phyloP scores from a whole-genome alignment of 2,888 invertebrate genomes.

The Pantelozetes paolii region DNA sequence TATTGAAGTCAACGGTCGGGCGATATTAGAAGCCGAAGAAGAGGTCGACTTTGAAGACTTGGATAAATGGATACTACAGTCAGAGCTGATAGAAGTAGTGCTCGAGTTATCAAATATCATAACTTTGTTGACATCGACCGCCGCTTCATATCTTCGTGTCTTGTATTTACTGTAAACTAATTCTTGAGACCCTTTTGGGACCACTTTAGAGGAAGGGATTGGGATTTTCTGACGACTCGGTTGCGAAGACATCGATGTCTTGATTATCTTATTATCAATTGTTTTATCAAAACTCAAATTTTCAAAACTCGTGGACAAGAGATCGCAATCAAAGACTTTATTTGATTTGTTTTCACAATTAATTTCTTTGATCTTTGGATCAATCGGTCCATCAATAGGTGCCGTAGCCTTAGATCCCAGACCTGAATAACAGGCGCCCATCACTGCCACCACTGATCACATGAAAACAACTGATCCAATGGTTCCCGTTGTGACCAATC shows the following conservation, averaged over 20 bases:
- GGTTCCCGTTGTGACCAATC: neutral
- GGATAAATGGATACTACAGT: constrained; percentile 25
- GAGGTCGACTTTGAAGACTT: constrained; percentile 27
- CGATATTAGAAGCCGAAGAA: constrained; percentile 2
- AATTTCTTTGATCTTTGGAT: neutral
- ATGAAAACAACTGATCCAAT: neutral
- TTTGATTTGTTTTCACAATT: neutral
- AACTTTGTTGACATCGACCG: constrained; percentile 1
- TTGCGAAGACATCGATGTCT: constrained; percentile 28
- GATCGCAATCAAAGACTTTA: neutral
- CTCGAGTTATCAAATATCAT: constrained; percentile 20
- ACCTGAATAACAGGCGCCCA: constrained; percentile 33
- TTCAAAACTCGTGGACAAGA: constrained; percentile 4
- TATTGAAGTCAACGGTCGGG: constrained; percentile 4
- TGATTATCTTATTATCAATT: neutral
- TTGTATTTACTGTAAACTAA: neutral
- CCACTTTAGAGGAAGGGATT: constrained; percentile 17
- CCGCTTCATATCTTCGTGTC: constrained; percentile 9
- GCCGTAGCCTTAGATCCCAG: constrained; percentile 18
- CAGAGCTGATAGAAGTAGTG: constrained; percentile 29
- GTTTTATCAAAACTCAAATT: neutral
- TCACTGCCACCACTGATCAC: neutral
- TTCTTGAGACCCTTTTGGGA: neutral
- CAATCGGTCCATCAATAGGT: neutral
- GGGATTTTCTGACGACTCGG: constrained; percentile 26